These are phyloP conservation scores for Formica exsecta DNA, from an alignment of 1,140 invertebrate genomes.

Conservation along the genomic window DNA sequence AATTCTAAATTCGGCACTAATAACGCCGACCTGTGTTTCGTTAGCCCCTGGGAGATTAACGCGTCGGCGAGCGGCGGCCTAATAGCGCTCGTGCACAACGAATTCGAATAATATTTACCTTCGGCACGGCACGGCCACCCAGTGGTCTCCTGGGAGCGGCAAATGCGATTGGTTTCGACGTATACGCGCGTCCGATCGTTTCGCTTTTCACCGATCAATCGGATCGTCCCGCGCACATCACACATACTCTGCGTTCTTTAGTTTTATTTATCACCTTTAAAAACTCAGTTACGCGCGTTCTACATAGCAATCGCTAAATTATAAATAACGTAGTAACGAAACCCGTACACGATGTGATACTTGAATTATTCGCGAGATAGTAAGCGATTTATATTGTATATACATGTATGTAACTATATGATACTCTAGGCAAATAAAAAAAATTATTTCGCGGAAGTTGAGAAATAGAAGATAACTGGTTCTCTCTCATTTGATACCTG, in stretches of 20 bases:
- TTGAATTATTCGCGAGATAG: constrained; percentile 41
- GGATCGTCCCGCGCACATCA: constrained; percentile 38
- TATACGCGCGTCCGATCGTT: constrained; percentile 48
- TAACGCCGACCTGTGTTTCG: constrained; percentile 73
- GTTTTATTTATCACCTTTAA: constrained; percentile 54
- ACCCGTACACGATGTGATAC: constrained; percentile 36
- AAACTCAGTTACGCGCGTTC: constrained; percentile 15
- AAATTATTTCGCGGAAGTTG: constrained; percentile 33
- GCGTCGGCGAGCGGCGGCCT: constrained; percentile 58
- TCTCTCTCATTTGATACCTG: neutral
- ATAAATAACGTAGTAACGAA: constrained; percentile 45
- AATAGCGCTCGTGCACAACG: constrained; percentile 69
- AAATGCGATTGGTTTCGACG: constrained; percentile 70
- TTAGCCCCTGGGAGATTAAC: constrained; percentile 75
- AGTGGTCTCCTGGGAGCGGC: constrained; percentile 66
- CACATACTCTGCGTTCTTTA: constrained; percentile 45
- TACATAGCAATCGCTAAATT: constrained; percentile 42
- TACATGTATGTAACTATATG: neutral
- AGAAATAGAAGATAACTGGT: constrained; percentile 2
- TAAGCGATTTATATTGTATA: constrained; percentile 18
- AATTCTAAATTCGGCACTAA: constrained; percentile 77
- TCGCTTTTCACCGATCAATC: constrained; percentile 57
- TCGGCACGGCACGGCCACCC: constrained; percentile 56
- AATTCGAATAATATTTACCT: constrained; percentile 79
- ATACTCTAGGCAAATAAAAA: constrained; percentile 17